Conservation (phyloP, 1,140 invertebrate species). For the Nylanderia fulva region DNA sequence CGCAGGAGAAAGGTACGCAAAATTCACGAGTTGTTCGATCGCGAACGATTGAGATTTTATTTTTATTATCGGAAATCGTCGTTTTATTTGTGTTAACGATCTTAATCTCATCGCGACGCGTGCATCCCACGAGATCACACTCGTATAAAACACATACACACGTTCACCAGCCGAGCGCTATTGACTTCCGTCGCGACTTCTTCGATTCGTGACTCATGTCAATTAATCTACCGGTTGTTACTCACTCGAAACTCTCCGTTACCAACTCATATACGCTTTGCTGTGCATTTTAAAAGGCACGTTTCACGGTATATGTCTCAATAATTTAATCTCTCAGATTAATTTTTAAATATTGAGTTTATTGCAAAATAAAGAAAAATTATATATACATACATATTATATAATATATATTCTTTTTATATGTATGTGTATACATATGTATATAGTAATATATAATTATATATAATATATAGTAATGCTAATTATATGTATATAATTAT, state of each 20-base stretch:
- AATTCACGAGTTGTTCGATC: conserved; percentile 6
- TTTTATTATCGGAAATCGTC: conserved; percentile 8
- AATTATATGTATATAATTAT: too few relatives aligned
- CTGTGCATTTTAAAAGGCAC: conserved; percentile 50
- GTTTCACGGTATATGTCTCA: background rate
- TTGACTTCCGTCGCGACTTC: conserved; percentile 60
- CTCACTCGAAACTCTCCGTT: conserved; percentile 70
- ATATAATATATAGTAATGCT: too few relatives aligned
- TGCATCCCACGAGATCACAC: background rate
- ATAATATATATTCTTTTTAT: too few relatives aligned
- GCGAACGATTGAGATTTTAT: background rate
- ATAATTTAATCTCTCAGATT: background rate
- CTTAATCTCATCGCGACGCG: conserved; percentile 6
- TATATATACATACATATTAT: background rate
- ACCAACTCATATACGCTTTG: conserved; percentile 55
- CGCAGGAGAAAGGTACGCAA: background rate
- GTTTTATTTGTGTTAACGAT: background rate
- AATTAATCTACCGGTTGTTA: conserved; percentile 75
- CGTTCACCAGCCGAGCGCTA: conserved; percentile 32
- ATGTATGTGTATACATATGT: too few relatives aligned
- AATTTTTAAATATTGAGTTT: background rate
- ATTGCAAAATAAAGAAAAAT: background rate
- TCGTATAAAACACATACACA: background rate
- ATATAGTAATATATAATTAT: too few relatives aligned
- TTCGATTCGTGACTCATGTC: conserved; percentile 72